These are phyloP conservation scores for Mesaphorura yosii DNA, from an alignment of 1,140 invertebrate species.

Conservation along the genomic window DNA sequence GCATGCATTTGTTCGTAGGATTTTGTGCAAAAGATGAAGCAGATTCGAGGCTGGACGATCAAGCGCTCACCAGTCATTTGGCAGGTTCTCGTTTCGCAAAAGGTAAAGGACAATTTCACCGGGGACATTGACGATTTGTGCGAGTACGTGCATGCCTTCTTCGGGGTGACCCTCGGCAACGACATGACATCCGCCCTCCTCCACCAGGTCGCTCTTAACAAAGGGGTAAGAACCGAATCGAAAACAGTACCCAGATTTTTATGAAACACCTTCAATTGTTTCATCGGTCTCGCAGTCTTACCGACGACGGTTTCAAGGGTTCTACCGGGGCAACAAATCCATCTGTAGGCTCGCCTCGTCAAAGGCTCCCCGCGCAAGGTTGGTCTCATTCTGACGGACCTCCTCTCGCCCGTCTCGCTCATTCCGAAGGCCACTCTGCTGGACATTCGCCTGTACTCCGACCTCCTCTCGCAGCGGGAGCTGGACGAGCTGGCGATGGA, in stretches of 20 bases:
- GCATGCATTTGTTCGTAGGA: slow-evolving; percentile 16
- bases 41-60: slow-evolving; percentile 18
- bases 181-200: background rate
- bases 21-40: slow-evolving; percentile 21
- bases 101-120: slow-evolving; percentile 23
- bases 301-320: background rate
- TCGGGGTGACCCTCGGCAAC: slow-evolving; percentile 4
- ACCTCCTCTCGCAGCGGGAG: slow-evolving; percentile 2
- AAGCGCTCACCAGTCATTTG: slow-evolving; percentile 24
- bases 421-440: slow-evolving; percentile 11
- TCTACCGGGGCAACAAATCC: slow-evolving; percentile 4
- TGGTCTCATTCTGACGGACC: slow-evolving; percentile 24
- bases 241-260: background rate
- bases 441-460: slow-evolving; percentile 23
- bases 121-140: slow-evolving; percentile 29
- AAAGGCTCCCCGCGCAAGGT: slow-evolving; percentile 14
- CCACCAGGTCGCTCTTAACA: slow-evolving; percentile 7
- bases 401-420: slow-evolving; percentile 21
- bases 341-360: slow-evolving; percentile 20
- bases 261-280: background rate
- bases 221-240: slow-evolving; percentile 9
- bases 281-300: background rate
- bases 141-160: slow-evolving; percentile 22
- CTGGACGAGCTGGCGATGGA: slow-evolving; percentile 28
- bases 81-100: slow-evolving; percentile 17